A percentile compares a stretch with the other conserved stretches of the same genome.
phyloP scores from a whole-genome alignment of 2,888 invertebrate genomes.

The Anoncus sp. region DNA sequence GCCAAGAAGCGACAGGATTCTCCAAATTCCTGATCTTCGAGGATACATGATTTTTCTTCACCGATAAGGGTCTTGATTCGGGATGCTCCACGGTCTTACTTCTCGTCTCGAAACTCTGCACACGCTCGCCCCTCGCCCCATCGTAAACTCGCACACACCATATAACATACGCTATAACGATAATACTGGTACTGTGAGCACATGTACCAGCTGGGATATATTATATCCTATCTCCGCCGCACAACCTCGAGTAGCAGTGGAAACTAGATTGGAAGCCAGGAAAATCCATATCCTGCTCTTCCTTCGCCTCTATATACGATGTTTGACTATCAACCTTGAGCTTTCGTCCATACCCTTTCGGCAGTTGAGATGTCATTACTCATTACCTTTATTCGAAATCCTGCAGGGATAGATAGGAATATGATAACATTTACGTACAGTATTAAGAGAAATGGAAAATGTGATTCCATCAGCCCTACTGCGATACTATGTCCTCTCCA shows the following conservation, averaged over 20 bases:
- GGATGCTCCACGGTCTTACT: not conserved
- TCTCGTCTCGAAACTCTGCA: not conserved
- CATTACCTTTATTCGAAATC: not conserved
- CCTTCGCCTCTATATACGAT: slow-evolving; percentile 39
- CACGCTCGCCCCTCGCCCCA: not conserved
- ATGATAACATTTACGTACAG: not conserved
- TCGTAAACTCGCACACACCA: not conserved
- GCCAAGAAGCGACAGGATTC: slow-evolving; percentile 26
- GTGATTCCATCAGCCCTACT: too few relatives aligned
- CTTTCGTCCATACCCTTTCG: not conserved
- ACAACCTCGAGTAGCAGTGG: slow-evolving; percentile 16
- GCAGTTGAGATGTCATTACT: not conserved
- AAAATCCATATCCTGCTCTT: slow-evolving; percentile 56
- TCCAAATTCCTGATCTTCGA: slow-evolving; percentile 8
- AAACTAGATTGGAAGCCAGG: slow-evolving; percentile 39
- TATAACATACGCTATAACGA: not conserved
- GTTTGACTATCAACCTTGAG: slow-evolving; percentile 22
- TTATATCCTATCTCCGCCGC: slow-evolving; percentile 32
- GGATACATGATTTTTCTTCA: not conserved
- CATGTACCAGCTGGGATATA: not conserved
- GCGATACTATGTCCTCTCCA: not conserved
- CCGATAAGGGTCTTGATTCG: not conserved
- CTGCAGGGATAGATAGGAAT: not conserved
- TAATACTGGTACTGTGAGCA: not conserved
- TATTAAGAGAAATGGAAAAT: not conserved